Evolutionary conservation across 2,888 invertebrate species (phyloP), one percentile per base, ranked within the genome.

Genomic region (Micropterix aruncella): DNA sequence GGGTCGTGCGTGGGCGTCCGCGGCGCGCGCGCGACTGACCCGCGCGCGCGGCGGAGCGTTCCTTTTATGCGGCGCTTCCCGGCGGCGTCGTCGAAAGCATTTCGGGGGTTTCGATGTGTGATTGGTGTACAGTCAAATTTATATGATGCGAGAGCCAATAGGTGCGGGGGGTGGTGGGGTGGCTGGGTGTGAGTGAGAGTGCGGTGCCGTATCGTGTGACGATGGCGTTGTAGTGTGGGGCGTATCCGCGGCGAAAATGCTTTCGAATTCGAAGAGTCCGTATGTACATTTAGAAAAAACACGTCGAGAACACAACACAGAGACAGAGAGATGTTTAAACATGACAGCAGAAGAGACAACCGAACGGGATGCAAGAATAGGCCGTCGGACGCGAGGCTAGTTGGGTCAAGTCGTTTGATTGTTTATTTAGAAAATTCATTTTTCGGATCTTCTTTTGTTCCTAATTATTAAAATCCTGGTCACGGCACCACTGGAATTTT

Each of bases 241-340:
- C 55, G 57, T 60, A 57, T 56, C 44, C 14, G 57, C 58, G 57
- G 57, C 56, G 59, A 63, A 60, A 66, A 62, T 60, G 60, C 61
- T 62, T 57, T 57, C 57, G 61, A 66, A 63, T 65, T 65, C 62
- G 59, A 58, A 58, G 60, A 60, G 61, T 61, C 62, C 60, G 58
- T 57, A 55, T 55, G 41, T 43, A 54, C 56, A 45, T 57, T 40
- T 56, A 57, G 61, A 60, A 61, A 65, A 60, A 54, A 58, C 57
- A 61, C 60, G n/a, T 37, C 18, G 18, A n/a, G 7, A 16, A 41
- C 4, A 19, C n/a, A n/a, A n/a, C n/a, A n/a, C n/a, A n/a, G n/a
- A n/a, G n/a, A n/a, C n/a, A n/a, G n/a, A n/a, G n/a, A n/a, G n/a
- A n/a, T n/a, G n/a, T n/a, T n/a, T n/a, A n/a, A n/a, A n/a, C n/a